Conservation (phyloP, 2,888 invertebrate species). For the Esperia sulphurella region DNA sequence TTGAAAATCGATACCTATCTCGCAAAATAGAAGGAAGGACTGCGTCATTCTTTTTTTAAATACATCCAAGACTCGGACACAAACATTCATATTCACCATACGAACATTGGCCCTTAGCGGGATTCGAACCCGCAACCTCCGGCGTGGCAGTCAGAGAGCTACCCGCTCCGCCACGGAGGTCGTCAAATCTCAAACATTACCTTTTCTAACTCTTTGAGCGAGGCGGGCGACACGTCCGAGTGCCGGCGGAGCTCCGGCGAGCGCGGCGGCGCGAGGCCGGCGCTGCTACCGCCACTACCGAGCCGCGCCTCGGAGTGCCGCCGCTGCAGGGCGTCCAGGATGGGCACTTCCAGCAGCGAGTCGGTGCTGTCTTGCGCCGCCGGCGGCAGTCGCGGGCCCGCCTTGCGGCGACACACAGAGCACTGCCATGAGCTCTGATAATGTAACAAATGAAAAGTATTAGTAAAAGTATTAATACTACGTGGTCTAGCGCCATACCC, state of each 20-base stretch:
- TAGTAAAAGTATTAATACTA: too few relatives aligned
- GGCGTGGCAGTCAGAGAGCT: too few relatives aligned
- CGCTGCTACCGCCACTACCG: constrained; percentile 70
- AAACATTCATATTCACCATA: too few relatives aligned
- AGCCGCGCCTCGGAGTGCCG: constrained; percentile 87
- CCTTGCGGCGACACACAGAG: constrained; percentile 91
- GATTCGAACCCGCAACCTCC: too few relatives aligned
- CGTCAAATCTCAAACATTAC: constrained; percentile 64
- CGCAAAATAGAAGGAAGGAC: too few relatives aligned
- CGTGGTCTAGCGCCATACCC: too few relatives aligned
- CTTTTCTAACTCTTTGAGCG: constrained; percentile 93
- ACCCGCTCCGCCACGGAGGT: too few relatives aligned
- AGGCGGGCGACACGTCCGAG: constrained; percentile 92
- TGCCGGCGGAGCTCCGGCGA: constrained; percentile 90
- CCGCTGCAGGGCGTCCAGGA: constrained; percentile 87
- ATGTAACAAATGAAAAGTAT: background rate
- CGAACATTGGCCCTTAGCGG: too few relatives aligned
- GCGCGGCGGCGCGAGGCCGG: constrained; percentile 89
- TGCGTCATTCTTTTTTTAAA: too few relatives aligned
- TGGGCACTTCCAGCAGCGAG: constrained; percentile 88
- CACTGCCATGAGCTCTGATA: constrained; percentile 89
- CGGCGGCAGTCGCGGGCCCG: constrained; percentile 87
- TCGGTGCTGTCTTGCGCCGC: constrained; percentile 91
- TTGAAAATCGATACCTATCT: too few relatives aligned
- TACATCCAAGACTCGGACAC: too few relatives aligned